These are phyloP conservation scores for Trididemnum clinides DNA, from an alignment of 23 tunicate genomes.

Conservation along the genomic window DNA sequence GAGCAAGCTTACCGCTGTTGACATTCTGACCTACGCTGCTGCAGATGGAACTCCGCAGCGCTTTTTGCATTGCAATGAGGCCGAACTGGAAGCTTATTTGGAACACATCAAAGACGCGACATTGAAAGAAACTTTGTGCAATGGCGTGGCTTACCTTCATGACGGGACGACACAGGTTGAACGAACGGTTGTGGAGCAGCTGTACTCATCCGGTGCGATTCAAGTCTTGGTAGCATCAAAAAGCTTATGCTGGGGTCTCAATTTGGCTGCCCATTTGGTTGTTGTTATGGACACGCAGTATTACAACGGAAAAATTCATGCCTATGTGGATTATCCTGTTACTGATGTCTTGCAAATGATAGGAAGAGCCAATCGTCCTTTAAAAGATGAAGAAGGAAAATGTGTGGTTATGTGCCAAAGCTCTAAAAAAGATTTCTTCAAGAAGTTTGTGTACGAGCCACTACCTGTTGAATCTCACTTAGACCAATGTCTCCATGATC, in stretches of 20 bases:
- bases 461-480: slow-evolving; percentile 97
- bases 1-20: slow-evolving; percentile 95
- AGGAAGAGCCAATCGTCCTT: slow-evolving; percentile 90
- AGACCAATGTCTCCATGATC: slow-evolving; percentile 96
- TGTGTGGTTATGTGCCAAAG: slow-evolving; percentile 98
- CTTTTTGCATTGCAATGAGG: slow-evolving; percentile 90
- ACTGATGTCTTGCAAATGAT: slow-evolving; percentile 98
- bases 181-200: slow-evolving; percentile 76
- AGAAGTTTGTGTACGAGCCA: slow-evolving; percentile 97
- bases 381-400: slow-evolving; percentile 95
- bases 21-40: slow-evolving; percentile 92
- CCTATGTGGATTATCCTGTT: slow-evolving; percentile 95
- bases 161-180: slow-evolving; percentile 88
- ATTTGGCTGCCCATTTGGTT: slow-evolving; percentile 79
- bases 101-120: slow-evolving; percentile 95
- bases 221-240: slow-evolving; percentile 91
- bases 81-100: slow-evolving; percentile 76
- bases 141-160: slow-evolving; percentile 95
- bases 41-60: slow-evolving; percentile 86
- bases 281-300: slow-evolving; percentile 97
- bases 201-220: slow-evolving; percentile 86
- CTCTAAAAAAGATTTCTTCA: slow-evolving; percentile 97
- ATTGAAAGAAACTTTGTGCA: slow-evolving; percentile 74
- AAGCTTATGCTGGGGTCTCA: slow-evolving; percentile 87
- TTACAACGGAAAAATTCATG: slow-evolving; percentile 97